Evolutionary conservation across 2,113 vertebrate genomes (phyloP), one percentile per base, ranked within the genome.

Genomic region (Rhinogobius similis): DNA sequence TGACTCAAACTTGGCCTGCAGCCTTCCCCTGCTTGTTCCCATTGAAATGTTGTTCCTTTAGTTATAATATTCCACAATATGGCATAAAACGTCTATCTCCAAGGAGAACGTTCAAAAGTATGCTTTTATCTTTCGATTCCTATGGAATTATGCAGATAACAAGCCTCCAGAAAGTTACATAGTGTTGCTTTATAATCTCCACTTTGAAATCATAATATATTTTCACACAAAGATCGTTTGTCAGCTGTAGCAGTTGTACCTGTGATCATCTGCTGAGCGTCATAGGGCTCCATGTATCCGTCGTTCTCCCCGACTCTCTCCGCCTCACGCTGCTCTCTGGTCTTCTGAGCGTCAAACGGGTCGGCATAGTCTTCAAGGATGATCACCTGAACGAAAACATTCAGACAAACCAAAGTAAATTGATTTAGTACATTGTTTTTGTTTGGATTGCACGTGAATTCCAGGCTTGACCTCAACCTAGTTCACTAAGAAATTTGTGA

Each of bases 261-360:
- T 41, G 96, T 97, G 62, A 97, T 97, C 95, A 96, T 96, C 78
- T 97, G 95, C 84, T 97, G 95, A 0, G 96, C 96, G 0, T 96
- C 96, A 0, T 97, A 97, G 0, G 95, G 96, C 32, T 97, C 95
- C 95, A 96, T 95, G 86, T 96, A 96, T 0, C 96, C 95, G 0
- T 97, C 96, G 0, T 96, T 98, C 77, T 98, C 95, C 0, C 94
- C 95, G 0, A 87, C 86, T 41, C 94, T 77, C 88, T 96, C 95
- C 0, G 93, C 93, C 0, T 95, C 95, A 12, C 94, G 87, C 21
- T 94, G 95, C n/a, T 93, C 95, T 78, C 93, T 94, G 10, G 94
- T 95, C 55, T 89, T 87, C 46, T 94, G 94, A 14, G 96, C 95
- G 0, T 97, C 96, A 0, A 95, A 97, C 0, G 95, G 96, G 62